Evolutionary conservation across 1,140 invertebrate genomes (phyloP).

Genomic region (Philotrypesis tridentata): DNA sequence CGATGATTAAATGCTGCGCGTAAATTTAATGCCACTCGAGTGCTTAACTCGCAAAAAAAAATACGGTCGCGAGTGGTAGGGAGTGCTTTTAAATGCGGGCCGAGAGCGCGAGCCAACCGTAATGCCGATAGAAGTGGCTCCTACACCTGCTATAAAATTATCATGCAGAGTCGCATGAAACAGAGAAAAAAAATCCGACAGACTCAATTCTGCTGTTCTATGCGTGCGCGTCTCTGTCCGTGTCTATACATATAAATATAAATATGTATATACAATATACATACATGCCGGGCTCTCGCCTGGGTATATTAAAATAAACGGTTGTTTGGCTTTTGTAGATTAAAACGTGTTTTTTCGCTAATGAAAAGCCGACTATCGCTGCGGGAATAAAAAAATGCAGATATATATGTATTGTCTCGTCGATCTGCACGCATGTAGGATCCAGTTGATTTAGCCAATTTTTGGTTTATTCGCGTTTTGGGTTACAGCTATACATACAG

Average conservation of each 20-base stretch:
- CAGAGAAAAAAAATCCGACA: neutral
- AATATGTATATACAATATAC: no score
- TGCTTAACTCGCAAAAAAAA: conserved; percentile 39
- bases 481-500: no score
- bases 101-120: neutral
- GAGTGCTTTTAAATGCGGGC: conserved; percentile 15
- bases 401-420: neutral
- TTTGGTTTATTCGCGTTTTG: neutral
- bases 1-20: conserved; percentile 29
- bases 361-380: neutral
- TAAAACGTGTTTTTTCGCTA: neutral
- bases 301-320: neutral
- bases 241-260: no score
- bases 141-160: neutral
- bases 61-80: conserved; percentile 1
- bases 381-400: neutral
- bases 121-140: conserved; percentile 5
- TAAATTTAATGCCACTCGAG: conserved; percentile 33
- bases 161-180: neutral
- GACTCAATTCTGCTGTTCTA: neutral
- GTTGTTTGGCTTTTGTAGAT: neutral
- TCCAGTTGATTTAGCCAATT: neutral
- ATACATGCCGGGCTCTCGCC: no score
- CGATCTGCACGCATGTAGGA: neutral
- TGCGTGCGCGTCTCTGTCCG: no score